These are phyloP conservation scores for Oostethus manadensis DNA, from an alignment of 2,113 vertebrate species.

Conservation along the genomic window DNA sequence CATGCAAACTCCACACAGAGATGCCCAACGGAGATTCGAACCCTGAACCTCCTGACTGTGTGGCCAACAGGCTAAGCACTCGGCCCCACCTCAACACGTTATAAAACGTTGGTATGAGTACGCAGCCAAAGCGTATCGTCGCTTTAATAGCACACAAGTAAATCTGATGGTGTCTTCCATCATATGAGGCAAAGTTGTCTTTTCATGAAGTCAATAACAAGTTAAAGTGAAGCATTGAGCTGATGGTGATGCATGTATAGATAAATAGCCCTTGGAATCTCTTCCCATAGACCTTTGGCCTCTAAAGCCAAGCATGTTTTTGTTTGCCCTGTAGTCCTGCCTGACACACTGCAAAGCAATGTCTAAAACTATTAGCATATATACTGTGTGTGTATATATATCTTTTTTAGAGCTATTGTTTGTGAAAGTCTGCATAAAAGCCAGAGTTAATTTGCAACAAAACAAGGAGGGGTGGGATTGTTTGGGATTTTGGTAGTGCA, in stretches of 20 bases:
- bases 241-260: conserved; percentile 47
- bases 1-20: too few species aligned
- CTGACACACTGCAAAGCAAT: conserved; percentile 57
- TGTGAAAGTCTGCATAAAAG: conserved; percentile 61
- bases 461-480: conserved; percentile 33
- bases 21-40: too few species aligned
- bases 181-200: neutral
- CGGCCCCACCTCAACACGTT: too few species aligned
- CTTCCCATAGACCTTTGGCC: conserved; percentile 51
- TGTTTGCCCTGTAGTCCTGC: conserved; percentile 40
- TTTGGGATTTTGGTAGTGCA: conserved; percentile 54
- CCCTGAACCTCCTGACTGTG: too few species aligned
- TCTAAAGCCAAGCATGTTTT: conserved; percentile 32
- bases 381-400: conserved; percentile 10
- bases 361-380: conserved; percentile 57
- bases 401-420: conserved; percentile 40
- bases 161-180: neutral
- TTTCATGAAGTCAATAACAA: conserved; percentile 37
- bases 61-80: too few species aligned
- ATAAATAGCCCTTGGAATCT: conserved; percentile 72
- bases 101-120: too few species aligned
- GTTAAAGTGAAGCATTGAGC: conserved; percentile 30
- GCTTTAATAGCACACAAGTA: too few species aligned
- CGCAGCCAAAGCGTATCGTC: too few species aligned
- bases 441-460: conserved; percentile 48